A percentile compares a stretch with the other conserved stretches of the same genome.
phyloP scores from a whole-genome alignment of 2,797 vertebrate species.

The Acanthurus tractus region DNA sequence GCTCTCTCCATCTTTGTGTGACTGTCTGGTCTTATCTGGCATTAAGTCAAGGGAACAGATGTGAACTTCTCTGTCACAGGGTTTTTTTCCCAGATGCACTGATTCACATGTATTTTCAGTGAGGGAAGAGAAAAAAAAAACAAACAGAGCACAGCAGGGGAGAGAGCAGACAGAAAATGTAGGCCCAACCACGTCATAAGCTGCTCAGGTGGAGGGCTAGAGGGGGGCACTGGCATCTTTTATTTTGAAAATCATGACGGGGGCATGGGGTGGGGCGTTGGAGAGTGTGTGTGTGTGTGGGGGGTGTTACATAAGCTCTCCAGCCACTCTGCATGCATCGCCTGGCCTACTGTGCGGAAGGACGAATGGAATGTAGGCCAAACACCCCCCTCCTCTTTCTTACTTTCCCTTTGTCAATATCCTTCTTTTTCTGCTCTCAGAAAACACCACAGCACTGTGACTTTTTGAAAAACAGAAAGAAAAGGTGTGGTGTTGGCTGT shows the following conservation, averaged over 20 bases:
- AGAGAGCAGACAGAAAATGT: slow-evolving; percentile 44
- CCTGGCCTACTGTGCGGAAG: slow-evolving; percentile 78
- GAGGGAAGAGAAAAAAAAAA: slow-evolving; percentile 10
- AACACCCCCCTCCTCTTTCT: slow-evolving; percentile 57
- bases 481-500: slow-evolving; percentile 25
- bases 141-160: slow-evolving; percentile 4
- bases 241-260: slow-evolving; percentile 71
- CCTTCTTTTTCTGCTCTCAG: slow-evolving; percentile 59
- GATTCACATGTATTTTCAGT: slow-evolving; percentile 53
- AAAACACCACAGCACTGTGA: slow-evolving; percentile 44
- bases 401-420: slow-evolving; percentile 54
- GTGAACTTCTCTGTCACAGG: slow-evolving; percentile 57
- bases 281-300: slow-evolving; percentile 13
- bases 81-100: slow-evolving; percentile 49
- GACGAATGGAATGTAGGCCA: slow-evolving; percentile 79
- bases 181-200: slow-evolving; percentile 40
- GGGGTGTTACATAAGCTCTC: slow-evolving; percentile 80
- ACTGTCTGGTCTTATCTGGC: slow-evolving; percentile 46
- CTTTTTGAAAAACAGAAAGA: slow-evolving; percentile 31
- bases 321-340: slow-evolving; percentile 75
- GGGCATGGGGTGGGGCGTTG: slow-evolving; percentile 42
- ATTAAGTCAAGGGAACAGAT: slow-evolving; percentile 68
- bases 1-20: slow-evolving; percentile 14
- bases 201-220: slow-evolving; percentile 33
- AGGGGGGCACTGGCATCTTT: slow-evolving; percentile 50